Evolutionary conservation across 2,797 vertebrate genomes (phyloP).

Genomic region (Enteromius paludinosus): DNA sequence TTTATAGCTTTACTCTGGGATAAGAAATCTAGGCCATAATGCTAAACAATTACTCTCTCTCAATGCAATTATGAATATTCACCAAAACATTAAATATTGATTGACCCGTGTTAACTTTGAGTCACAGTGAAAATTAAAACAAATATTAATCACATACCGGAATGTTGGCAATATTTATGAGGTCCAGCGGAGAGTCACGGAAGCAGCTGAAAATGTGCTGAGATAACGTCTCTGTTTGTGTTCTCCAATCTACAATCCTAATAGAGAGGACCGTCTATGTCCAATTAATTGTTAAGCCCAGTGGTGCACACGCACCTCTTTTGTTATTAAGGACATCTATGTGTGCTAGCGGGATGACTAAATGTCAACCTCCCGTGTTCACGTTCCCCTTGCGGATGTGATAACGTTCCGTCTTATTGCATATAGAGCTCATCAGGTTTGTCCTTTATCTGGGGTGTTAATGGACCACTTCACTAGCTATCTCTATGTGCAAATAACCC

Average conservation of each 20-base stretch:
- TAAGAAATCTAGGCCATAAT: slow-evolving; percentile 61
- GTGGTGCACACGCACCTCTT: slow-evolving; percentile 46
- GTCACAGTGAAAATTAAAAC: slow-evolving; percentile 76
- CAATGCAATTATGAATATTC: slow-evolving; percentile 76
- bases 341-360: slow-evolving; percentile 49
- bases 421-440: slow-evolving; percentile 68
- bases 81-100: slow-evolving; percentile 80
- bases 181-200: slow-evolving; percentile 62
- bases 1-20: slow-evolving; percentile 44
- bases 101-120: slow-evolving; percentile 71
- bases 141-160: slow-evolving; percentile 77
- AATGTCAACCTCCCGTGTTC: slow-evolving; percentile 63
- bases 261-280: slow-evolving; percentile 55
- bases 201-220: slow-evolving; percentile 55
- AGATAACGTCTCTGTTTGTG: slow-evolving; percentile 63
- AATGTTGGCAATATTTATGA: slow-evolving; percentile 71
- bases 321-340: slow-evolving; percentile 44
- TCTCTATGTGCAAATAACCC: slow-evolving; percentile 66
- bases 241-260: slow-evolving; percentile 69
- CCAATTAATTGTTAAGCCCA: slow-evolving; percentile 57
- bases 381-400: slow-evolving; percentile 61
- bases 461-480: slow-evolving; percentile 69
- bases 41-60: slow-evolving; percentile 66
- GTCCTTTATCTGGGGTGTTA: slow-evolving; percentile 65
- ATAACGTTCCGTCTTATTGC: slow-evolving; percentile 64